Evolutionary conservation across 1,140 invertebrate species (phyloP).

Genomic region (Plectrocnemia conspersa): DNA sequence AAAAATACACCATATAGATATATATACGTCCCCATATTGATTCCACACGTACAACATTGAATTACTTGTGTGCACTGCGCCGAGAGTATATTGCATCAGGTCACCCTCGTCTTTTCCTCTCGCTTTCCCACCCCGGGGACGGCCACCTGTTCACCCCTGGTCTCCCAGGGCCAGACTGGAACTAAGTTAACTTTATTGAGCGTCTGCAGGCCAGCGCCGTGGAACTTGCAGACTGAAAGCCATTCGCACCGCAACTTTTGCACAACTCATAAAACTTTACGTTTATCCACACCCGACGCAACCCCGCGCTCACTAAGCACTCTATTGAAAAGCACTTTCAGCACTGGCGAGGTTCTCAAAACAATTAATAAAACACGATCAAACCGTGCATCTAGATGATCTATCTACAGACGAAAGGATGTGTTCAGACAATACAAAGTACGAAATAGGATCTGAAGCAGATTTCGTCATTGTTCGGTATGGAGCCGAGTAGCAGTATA

Average conservation of each 20-base stretch:
- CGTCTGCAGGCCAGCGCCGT: conserved; percentile 11
- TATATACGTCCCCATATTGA: conserved; percentile 11
- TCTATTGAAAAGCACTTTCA: conserved; percentile 23
- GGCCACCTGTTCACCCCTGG: conserved; percentile 3
- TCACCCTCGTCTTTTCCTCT: neutral
- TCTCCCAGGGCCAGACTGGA: conserved; percentile 14
- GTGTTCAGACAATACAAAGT: too few relatives aligned
- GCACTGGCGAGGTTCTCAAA: neutral
- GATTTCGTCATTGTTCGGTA: too few relatives aligned
- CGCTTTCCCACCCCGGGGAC: neutral
- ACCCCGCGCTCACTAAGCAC: conserved; percentile 10
- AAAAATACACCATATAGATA: neutral
- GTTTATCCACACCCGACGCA: conserved; percentile 11
- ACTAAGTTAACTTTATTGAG: conserved; percentile 23
- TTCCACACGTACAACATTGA: conserved; percentile 7
- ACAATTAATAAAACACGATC: conserved; percentile 8
- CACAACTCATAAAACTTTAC: conserved; percentile 23
- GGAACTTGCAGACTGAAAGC: conserved; percentile 13
- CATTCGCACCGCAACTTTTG: conserved; percentile 22
- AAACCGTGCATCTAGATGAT: too few relatives aligned
- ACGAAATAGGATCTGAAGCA: too few relatives aligned
- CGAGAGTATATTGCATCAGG: conserved; percentile 5
- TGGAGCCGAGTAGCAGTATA: too few relatives aligned
- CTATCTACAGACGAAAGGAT: too few relatives aligned
- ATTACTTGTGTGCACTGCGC: conserved; percentile 2